Evolutionary conservation across 92 coral and sea anemone genomes (phyloP).

Genomic region (Actinernus sp.): DNA sequence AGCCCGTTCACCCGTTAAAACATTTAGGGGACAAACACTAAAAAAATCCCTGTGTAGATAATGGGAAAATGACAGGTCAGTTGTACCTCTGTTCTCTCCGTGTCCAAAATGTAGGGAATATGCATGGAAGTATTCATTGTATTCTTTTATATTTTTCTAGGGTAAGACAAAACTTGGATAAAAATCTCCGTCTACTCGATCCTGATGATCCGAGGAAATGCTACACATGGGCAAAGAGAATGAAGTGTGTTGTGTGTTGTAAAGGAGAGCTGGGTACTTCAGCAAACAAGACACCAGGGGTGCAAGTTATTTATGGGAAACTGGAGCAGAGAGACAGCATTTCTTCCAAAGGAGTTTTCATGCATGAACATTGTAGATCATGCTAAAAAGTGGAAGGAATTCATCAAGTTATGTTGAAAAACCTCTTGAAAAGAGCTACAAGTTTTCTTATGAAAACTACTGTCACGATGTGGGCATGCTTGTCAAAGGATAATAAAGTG

Average conservation of each 20-base stretch:
- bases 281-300: not conserved
- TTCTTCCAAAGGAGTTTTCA: slow-evolving; percentile 61
- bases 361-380: slow-evolving; percentile 48
- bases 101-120: too few relatives aligned
- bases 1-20: too few relatives aligned
- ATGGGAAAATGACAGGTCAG: too few relatives aligned
- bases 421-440: slow-evolving; percentile 66
- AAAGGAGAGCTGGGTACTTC: not conserved
- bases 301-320: slow-evolving; percentile 4
- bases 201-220: slow-evolving; percentile 60
- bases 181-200: slow-evolving; percentile 41
- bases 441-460: slow-evolving; percentile 67
- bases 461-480: slow-evolving; percentile 36
- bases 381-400: slow-evolving; percentile 39
- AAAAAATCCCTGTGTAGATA: too few relatives aligned
- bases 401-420: slow-evolving; percentile 57
- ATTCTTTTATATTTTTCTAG: slow-evolving; percentile 7
- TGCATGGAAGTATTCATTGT: too few relatives aligned
- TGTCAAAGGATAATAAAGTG: slow-evolving; percentile 35
- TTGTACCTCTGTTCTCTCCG: too few relatives aligned
- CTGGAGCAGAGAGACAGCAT: slow-evolving; percentile 53
- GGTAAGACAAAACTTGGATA: slow-evolving; percentile 18
- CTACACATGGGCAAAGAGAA: slow-evolving; percentile 51
- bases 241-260: slow-evolving; percentile 39
- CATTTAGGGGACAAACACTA: too few relatives aligned